Percentiles rank a stretch among this genome's conserved stretches.
These are phyloP conservation scores for Egretta garzetta DNA, from an alignment of 2,113 vertebrate genomes.

Conservation along the genomic window DNA sequence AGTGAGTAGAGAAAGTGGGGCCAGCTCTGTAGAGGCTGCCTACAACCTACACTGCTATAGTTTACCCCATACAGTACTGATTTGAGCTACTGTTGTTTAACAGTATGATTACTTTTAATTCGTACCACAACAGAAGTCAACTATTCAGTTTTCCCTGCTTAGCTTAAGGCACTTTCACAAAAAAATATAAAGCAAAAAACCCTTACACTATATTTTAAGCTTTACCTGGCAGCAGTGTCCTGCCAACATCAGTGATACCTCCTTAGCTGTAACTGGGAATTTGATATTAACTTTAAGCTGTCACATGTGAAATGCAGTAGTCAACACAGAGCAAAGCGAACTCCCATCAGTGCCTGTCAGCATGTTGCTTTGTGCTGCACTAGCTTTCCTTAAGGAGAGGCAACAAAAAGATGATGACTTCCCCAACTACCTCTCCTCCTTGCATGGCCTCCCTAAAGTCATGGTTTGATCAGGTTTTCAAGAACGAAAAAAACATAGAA, in stretches of 20 bases:
- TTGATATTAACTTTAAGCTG: neutral
- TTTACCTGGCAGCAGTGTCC: neutral
- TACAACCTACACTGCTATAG: neutral
- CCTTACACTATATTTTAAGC: neutral
- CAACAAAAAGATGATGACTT: neutral
- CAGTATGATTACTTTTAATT: neutral
- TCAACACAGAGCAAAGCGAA: neutral
- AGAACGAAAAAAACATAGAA: neutral
- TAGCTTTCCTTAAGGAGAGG: neutral
- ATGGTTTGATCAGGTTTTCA: neutral
- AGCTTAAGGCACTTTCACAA: neutral
- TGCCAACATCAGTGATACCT: neutral
- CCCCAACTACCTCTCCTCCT: neutral
- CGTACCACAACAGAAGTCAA: neutral
- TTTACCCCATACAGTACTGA: neutral
- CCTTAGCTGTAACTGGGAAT: neutral
- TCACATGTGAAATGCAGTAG: neutral
- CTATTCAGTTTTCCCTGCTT: neutral
- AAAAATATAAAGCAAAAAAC: neutral
- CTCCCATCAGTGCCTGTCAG: neutral
- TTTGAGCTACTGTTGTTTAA: neutral
- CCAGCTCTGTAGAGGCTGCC: neutral
- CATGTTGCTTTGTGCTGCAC: fast-evolving
- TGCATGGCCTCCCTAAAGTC: neutral
- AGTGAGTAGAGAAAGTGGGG: neutral